Evolutionary conservation across 2,113 vertebrate genomes (phyloP).

Genomic region (Syngnathus floridae): DNA sequence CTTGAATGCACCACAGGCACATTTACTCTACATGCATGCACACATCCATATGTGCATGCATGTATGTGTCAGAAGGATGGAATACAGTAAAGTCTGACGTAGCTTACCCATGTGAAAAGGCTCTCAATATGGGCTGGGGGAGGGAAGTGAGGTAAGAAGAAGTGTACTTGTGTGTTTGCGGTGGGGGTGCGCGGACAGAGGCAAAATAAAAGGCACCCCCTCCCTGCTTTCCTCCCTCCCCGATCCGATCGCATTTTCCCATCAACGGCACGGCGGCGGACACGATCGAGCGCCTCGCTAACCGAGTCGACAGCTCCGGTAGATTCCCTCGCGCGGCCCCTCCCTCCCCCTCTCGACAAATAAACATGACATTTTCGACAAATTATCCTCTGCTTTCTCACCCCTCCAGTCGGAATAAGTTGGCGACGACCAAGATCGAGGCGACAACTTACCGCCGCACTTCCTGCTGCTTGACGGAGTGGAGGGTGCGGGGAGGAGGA

Average conservation of each 20-base stretch:
- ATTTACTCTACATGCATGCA: not conserved
- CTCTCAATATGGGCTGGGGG: constrained; percentile 57
- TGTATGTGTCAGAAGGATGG: not conserved
- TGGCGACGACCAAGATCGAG: constrained; percentile 31
- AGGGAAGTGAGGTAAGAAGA: constrained; percentile 7
- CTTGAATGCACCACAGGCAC: not conserved
- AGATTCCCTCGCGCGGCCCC: not conserved
- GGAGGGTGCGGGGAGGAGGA: not conserved
- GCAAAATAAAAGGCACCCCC: constrained; percentile 48
- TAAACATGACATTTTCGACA: constrained; percentile 14
- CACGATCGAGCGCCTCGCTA: constrained; percentile 26
- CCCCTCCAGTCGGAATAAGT: constrained; percentile 53
- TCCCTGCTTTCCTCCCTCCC: constrained; percentile 6
- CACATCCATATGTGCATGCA: not conserved
- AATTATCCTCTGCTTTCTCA: constrained; percentile 44
- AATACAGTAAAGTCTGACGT: constrained; percentile 49
- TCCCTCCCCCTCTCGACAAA: not conserved
- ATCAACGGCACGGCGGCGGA: constrained; percentile 28
- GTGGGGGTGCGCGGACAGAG: constrained; percentile 16
- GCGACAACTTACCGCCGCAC: constrained; percentile 56
- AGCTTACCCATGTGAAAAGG: constrained; percentile 62
- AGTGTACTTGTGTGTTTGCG: not conserved
- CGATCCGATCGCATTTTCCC: constrained; percentile 24
- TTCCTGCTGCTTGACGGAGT: constrained; percentile 38
- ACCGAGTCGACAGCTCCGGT: constrained; percentile 39